Conservation (phyloP, 2,888 invertebrate genomes). For the Ptilodon capucinus region DNA sequence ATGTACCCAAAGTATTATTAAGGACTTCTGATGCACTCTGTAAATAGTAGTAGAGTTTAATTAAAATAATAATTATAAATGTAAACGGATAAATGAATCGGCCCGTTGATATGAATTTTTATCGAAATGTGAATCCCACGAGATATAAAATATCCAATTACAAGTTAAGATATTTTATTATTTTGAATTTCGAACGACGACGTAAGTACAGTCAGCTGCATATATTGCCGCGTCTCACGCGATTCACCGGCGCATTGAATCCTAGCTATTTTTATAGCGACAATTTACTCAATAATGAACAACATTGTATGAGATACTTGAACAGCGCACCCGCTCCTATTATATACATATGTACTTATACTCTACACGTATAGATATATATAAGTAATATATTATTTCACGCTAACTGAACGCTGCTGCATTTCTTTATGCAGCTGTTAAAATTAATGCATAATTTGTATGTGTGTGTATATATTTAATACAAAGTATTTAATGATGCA, state of each 20-base stretch:
- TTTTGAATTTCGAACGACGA: not conserved
- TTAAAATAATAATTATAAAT: too few species aligned
- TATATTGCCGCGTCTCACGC: slow-evolving; percentile 26
- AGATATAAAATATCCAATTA: not conserved
- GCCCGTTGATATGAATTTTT: too few species aligned
- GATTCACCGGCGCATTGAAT: slow-evolving; percentile 32
- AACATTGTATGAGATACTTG: slow-evolving; percentile 21
- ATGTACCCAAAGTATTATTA: too few species aligned
- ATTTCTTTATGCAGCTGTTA: slow-evolving; percentile 15
- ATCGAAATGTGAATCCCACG: not conserved
- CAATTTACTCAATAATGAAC: slow-evolving; percentile 23
- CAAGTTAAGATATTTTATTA: not conserved
- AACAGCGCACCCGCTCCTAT: slow-evolving; percentile 2
- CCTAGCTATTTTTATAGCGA: slow-evolving; percentile 38
- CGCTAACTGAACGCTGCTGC: slow-evolving; percentile 8
- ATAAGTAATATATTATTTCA: slow-evolving; percentile 22
- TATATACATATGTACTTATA: not conserved
- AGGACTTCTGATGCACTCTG: too few species aligned
- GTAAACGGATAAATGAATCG: too few species aligned
- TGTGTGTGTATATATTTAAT: not conserved
- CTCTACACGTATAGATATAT: not conserved
- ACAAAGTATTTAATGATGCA: not conserved
- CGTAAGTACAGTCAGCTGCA: not conserved
- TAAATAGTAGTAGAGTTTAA: too few species aligned
- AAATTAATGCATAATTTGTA: not conserved